Percentiles rank a stretch among this genome's conserved stretches.
These are phyloP conservation scores for Callipepla californica DNA, from an alignment of 2,113 vertebrate genomes.

Conservation along the genomic window DNA sequence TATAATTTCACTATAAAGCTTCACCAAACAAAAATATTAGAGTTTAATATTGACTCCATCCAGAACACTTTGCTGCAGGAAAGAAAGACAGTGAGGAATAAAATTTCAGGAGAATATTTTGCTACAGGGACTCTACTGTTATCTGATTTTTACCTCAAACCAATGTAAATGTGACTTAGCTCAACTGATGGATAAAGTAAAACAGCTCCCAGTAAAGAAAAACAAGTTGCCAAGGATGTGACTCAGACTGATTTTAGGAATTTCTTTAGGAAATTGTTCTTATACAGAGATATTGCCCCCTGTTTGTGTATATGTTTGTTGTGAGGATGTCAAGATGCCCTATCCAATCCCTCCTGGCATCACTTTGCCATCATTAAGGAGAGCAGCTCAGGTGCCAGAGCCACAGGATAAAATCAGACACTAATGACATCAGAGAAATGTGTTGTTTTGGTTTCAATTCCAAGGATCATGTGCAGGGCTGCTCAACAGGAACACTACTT, in stretches of 20 bases:
- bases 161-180: not conserved
- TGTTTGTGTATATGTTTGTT: not conserved
- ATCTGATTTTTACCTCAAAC: not conserved
- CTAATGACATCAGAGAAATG: not conserved
- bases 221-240: not conserved
- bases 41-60: not conserved
- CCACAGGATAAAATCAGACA: not conserved
- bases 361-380: not conserved
- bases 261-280: not conserved
- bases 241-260: not conserved
- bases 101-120: not conserved
- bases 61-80: not conserved
- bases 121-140: not conserved
- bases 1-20: not conserved
- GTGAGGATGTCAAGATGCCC: not conserved
- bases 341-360: not conserved
- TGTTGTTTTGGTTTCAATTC: not conserved
- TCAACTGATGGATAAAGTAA: not conserved
- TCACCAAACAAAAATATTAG: not conserved
- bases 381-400: not conserved
- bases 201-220: not conserved
- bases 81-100: not conserved
- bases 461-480: not conserved
- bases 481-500: not conserved
- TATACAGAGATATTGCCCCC: not conserved